phyloP scores from a whole-genome alignment of 2,888 invertebrate genomes.

The Acrobasis repandana region DNA sequence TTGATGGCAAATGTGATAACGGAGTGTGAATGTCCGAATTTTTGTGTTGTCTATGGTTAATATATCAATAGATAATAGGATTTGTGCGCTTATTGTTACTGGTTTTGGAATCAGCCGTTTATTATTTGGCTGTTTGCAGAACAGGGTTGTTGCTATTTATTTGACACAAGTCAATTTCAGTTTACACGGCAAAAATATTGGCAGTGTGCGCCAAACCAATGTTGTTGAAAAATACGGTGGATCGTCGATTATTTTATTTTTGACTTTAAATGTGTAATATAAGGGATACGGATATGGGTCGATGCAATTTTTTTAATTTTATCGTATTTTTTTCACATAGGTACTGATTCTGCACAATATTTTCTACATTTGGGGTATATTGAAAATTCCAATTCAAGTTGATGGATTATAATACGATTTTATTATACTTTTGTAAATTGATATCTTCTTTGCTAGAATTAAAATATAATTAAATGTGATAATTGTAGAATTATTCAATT shows the following conservation, averaged over 20 bases:
- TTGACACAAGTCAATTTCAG: conserved; percentile 34
- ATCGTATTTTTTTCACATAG: conserved; percentile 32
- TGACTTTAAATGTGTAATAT: conserved; percentile 28
- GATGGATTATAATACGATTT: conserved; percentile 16
- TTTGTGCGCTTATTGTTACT: conserved; percentile 22
- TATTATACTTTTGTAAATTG: conserved; percentile 27
- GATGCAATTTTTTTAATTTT: conserved; percentile 54
- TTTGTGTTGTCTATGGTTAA: conserved; percentile 24
- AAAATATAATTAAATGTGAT: conserved; percentile 53
- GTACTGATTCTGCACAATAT: conserved; percentile 31
- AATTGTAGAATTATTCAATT: conserved; percentile 44
- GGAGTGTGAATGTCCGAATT: conserved; percentile 29
- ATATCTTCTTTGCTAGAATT: conserved; percentile 33
- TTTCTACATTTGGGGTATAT: conserved; percentile 12
- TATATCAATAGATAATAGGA: conserved; percentile 11
- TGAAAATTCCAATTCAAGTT: conserved; percentile 19
- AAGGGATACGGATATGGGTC: conserved; percentile 39
- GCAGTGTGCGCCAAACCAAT: conserved; percentile 27
- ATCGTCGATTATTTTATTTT: conserved; percentile 37
- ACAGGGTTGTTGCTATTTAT: background rate
- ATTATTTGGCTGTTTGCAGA: conserved; percentile 4
- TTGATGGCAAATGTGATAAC: conserved; percentile 54
- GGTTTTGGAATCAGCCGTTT: background rate
- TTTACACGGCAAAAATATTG: conserved; percentile 42
- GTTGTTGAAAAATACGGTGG: conserved; percentile 30